Percentiles rank a stretch among this genome's conserved stretches.
Conservation (phyloP, 1,140 invertebrate genomes). For the Psix sp. region DNA sequence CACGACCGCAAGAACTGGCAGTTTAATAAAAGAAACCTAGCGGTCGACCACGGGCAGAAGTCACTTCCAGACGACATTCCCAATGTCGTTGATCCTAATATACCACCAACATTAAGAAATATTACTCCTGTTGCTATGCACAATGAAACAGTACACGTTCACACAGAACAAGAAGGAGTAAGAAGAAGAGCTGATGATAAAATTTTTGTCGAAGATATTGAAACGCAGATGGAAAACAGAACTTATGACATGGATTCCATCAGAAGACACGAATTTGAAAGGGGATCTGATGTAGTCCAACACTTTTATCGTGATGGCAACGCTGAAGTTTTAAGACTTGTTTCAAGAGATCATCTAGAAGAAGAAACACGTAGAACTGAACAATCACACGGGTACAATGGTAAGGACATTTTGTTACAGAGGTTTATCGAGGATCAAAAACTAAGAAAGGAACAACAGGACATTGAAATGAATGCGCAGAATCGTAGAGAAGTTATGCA, state of each 20-base stretch:
- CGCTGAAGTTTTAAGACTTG: slow-evolving; percentile 87
- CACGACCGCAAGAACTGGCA: slow-evolving; percentile 84
- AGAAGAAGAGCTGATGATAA: slow-evolving; percentile 58
- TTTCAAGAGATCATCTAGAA: slow-evolving; percentile 82
- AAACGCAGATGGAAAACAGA: slow-evolving; percentile 66
- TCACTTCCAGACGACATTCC: slow-evolving; percentile 72
- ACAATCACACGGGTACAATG: slow-evolving; percentile 71
- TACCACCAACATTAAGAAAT: slow-evolving; percentile 11
- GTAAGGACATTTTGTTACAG: slow-evolving; percentile 87
- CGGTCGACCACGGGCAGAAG: slow-evolving; percentile 67
- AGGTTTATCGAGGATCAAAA: slow-evolving; percentile 89
- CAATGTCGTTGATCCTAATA: slow-evolving; percentile 20
- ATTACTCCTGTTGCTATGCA: slow-evolving; percentile 20
- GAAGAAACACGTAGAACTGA: slow-evolving; percentile 78
- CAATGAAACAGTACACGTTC: slow-evolving; percentile 48
- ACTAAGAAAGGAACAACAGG: slow-evolving; percentile 67
- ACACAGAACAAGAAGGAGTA: slow-evolving; percentile 30
- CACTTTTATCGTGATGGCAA: slow-evolving; percentile 89
- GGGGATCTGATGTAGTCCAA: slow-evolving; percentile 85
- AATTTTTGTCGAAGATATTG: slow-evolving; percentile 76
- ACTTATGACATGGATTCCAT: slow-evolving; percentile 81
- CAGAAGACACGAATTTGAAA: slow-evolving; percentile 84
- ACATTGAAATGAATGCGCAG: slow-evolving; percentile 66
- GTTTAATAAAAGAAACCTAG: slow-evolving; percentile 82
- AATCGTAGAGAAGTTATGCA: slow-evolving; percentile 77